Conservation (phyloP, 2,888 invertebrate genomes). For the Enoplolaimus lenunculus region DNA sequence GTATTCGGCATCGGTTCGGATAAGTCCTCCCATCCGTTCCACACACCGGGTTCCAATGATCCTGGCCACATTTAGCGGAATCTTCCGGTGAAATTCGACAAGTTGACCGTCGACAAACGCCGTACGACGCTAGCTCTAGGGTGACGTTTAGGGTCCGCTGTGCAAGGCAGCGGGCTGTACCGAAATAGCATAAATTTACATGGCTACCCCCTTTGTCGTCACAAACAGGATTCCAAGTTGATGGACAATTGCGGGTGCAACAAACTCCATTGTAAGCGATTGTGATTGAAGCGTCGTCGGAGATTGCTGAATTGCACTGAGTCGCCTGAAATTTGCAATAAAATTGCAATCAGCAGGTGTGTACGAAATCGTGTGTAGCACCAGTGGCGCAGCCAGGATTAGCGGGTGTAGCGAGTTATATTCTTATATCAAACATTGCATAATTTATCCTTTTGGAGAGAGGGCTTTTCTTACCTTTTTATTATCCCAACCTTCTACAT, state of each 20-base stretch:
- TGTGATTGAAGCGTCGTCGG: conserved; percentile 1
- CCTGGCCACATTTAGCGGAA: neutral
- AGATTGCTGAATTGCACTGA: neutral
- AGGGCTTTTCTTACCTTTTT: too few relatives aligned
- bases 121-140: neutral
- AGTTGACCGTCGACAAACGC: neutral
- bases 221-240: conserved; percentile 14
- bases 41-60: neutral
- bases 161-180: neutral
- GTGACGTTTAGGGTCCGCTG: too few relatives aligned
- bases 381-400: too few relatives aligned
- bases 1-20: conserved; percentile 7
- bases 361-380: too few relatives aligned
- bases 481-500: too few relatives aligned
- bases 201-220: conserved; percentile 6
- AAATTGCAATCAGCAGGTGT: too few relatives aligned
- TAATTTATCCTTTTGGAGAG: too few relatives aligned
- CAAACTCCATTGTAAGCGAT: conserved; percentile 8
- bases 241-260: conserved; percentile 13
- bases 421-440: too few relatives aligned
- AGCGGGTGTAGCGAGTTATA: too few relatives aligned
- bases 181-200: conserved; percentile 11
- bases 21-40: conserved; percentile 14
- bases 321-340: neutral
- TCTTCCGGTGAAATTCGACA: too few relatives aligned